Conservation (phyloP, 2,113 vertebrate species). For the Clarias batrachus region DNA sequence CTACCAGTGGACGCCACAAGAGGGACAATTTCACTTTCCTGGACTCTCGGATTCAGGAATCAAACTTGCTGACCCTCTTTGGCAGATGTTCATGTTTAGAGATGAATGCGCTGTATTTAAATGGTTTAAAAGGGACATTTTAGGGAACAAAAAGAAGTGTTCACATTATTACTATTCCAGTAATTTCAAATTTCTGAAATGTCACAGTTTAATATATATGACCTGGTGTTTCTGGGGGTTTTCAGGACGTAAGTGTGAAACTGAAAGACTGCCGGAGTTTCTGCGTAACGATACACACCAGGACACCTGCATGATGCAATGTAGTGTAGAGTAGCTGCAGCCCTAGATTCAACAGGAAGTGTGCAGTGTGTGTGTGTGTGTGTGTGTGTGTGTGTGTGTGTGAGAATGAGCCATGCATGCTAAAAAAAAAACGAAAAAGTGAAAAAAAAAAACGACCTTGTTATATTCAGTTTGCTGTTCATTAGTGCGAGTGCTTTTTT, state of each 20-base stretch:
- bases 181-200: neutral
- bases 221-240: neutral
- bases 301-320: conserved; percentile 16
- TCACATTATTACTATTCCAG: neutral
- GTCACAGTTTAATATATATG: neutral
- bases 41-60: neutral
- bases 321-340: neutral
- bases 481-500: neutral
- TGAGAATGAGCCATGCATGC: neutral
- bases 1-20: no score
- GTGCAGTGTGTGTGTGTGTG: neutral
- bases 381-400: neutral
- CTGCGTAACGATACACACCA: neutral
- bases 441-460: no score
- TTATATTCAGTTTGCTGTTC: neutral
- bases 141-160: neutral
- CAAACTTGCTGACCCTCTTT: neutral
- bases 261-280: neutral
- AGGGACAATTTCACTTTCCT: neutral
- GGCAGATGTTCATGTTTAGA: neutral
- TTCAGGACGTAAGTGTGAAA: neutral
- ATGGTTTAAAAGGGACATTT: neutral
- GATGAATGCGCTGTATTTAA: neutral
- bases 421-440: neutral
- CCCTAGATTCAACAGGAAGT: conserved; percentile 11